phyloP scores from a whole-genome alignment of 2,888 invertebrate species.

The Drosophila histrio region DNA sequence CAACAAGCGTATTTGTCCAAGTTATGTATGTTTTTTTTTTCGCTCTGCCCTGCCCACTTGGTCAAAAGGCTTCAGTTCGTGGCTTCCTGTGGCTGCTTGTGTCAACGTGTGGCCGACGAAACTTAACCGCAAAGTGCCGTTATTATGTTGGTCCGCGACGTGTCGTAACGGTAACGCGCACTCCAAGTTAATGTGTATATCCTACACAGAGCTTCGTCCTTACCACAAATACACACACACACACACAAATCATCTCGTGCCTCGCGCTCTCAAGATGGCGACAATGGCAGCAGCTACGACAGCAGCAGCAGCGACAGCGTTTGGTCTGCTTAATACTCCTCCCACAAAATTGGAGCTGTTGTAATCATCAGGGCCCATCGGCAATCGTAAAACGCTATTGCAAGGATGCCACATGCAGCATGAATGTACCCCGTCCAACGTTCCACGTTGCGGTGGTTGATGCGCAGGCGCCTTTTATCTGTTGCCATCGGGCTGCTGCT shows the following conservation, averaged over 20 bases:
- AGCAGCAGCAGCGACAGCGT: slow-evolving; percentile 13
- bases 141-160: slow-evolving; percentile 75
- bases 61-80: slow-evolving; percentile 47
- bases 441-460: slow-evolving; percentile 42
- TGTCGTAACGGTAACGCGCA: slow-evolving; percentile 78
- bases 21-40: slow-evolving; percentile 7
- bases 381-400: slow-evolving; percentile 6
- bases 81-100: slow-evolving; percentile 49
- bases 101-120: slow-evolving; percentile 72
- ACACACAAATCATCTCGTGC: slow-evolving; percentile 54
- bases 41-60: slow-evolving; percentile 28
- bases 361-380: slow-evolving; percentile 28
- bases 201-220: slow-evolving; percentile 54
- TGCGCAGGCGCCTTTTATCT: slow-evolving; percentile 76
- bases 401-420: slow-evolving; percentile 61
- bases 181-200: slow-evolving; percentile 73
- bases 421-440: slow-evolving; percentile 4
- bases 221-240: slow-evolving; percentile 30
- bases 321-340: slow-evolving; percentile 19
- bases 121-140: slow-evolving; percentile 71
- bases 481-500: slow-evolving; percentile 58
- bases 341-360: slow-evolving; percentile 31
- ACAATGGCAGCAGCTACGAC: slow-evolving; percentile 21
- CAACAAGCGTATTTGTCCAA: slow-evolving; percentile 65
- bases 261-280: slow-evolving; percentile 56